Conservation (phyloP, 2,797 vertebrate species). For the Varecia variegata region DNA sequence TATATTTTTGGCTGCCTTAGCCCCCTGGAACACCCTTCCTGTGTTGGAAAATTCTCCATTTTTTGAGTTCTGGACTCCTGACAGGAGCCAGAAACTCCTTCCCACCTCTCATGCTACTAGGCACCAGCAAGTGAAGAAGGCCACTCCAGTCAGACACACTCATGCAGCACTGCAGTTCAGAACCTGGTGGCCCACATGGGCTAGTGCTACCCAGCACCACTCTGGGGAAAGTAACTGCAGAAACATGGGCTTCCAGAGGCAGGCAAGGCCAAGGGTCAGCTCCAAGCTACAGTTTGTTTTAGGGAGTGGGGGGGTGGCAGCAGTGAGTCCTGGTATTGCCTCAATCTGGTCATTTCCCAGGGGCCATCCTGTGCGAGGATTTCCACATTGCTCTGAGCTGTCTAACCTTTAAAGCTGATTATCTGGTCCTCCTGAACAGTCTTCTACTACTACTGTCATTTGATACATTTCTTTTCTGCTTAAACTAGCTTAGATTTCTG, state of each 20-base stretch:
- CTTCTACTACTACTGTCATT: neutral
- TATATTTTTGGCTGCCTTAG: neutral
- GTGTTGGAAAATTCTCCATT: neutral
- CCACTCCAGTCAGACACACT: neutral
- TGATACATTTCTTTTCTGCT: neutral
- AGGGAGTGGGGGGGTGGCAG: neutral
- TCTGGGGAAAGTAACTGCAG: neutral
- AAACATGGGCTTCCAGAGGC: neutral
- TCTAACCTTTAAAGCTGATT: neutral
- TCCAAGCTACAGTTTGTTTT: neutral
- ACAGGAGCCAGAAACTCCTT: neutral
- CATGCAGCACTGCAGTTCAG: neutral
- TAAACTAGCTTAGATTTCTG: constrained; percentile 8
- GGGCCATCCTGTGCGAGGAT: neutral
- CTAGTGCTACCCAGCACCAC: neutral
- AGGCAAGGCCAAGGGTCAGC: neutral
- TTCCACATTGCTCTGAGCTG: neutral
- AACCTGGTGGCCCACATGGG: neutral
- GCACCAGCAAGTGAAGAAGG: neutral
- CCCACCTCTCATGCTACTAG: neutral
- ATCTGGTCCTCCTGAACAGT: neutral
- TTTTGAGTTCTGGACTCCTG: neutral
- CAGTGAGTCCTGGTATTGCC: neutral
- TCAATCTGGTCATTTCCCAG: neutral
- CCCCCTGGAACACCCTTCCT: neutral